Evolutionary conservation across 2,113 vertebrate species (phyloP).

Genomic region (Elgaria multicarinata): DNA sequence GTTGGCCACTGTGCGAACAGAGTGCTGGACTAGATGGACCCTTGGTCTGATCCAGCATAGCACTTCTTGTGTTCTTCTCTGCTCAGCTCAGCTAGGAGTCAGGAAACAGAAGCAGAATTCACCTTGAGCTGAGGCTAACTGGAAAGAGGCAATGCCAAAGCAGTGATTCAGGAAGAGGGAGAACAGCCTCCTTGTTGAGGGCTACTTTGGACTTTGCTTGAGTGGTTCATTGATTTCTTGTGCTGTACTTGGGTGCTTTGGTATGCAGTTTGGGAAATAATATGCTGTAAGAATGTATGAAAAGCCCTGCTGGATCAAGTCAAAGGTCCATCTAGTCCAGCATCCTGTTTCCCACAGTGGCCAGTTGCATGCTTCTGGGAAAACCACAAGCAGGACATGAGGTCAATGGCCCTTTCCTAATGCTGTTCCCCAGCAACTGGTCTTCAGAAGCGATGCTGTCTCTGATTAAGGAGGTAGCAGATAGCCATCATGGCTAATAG

Average conservation of each 20-base stretch:
- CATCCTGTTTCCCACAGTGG: too few species aligned
- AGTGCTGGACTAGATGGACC: too few species aligned
- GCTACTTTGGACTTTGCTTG: background rate
- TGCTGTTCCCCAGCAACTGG: background rate
- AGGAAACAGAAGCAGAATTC: too few species aligned
- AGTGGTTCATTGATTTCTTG: background rate
- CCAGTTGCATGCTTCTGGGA: background rate
- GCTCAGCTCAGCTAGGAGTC: too few species aligned
- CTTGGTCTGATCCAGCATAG: too few species aligned
- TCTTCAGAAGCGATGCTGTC: background rate
- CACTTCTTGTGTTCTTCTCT: too few species aligned
- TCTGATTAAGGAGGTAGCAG: background rate
- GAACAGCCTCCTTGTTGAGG: background rate
- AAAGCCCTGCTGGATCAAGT: background rate
- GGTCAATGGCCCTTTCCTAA: background rate
- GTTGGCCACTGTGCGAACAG: too few species aligned
- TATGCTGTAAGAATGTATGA: background rate
- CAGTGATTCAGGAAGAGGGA: background rate
- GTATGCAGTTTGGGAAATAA: background rate
- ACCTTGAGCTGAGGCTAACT: background rate
- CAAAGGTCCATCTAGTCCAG: too few species aligned
- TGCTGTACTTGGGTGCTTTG: background rate
- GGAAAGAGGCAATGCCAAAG: accelerated
- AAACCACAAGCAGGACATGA: background rate
- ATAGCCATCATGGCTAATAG: background rate